Base-by-base conservation (phyloP, 2,888 invertebrate species). In the Euzophera pinguis region DNA sequence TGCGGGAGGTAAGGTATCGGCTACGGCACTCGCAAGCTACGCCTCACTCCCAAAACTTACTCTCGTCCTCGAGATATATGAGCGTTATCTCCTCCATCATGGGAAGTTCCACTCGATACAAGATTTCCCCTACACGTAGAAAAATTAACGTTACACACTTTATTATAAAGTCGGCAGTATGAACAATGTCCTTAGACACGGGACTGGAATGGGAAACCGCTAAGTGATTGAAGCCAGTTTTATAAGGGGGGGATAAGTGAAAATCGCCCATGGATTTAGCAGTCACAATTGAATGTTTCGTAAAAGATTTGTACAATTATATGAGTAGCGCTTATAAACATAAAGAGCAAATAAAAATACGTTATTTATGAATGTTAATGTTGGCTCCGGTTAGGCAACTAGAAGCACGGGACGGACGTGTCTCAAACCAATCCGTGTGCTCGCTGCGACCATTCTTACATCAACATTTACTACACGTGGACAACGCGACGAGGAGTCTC, bases 41-140 rank as follows among this genome's bases (percentile, higher is more conserved):
- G 87, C 91, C 90, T 88, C 90, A 88, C 90, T 90, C 90, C 91
- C 90, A 86, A 82, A 87, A 92, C 93, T 93, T 93, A 93, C 93
- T 91, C 91, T 93, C 93, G 94, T 95, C 95, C 94, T 96, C 96
- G 95, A 96, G 94, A 95, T 95, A 96, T 92, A 96, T 95, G 93
- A 96, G 94, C 91, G 96, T 96, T 92, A 96, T 95, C 94, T 96
- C 95, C 94, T 96, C 95, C 95, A 95, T 95, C 94, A 95, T 94
- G 91, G 95, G 95, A 92, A 96, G 95, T 94, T 95, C 95, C 94
- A 96, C 95, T 92, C 95, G 95, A 93, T 95, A 96, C 94, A 96
- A 95, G 94, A 96, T 96, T 94, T 96, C 95, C 92, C 94, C 94
- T 91, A 91, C 84, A 91, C 88, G 89, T 90, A 91, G 83, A 91